Base-by-base conservation (phyloP, 1,140 invertebrate genomes). In the Oreohelix idahoensis region DNA sequence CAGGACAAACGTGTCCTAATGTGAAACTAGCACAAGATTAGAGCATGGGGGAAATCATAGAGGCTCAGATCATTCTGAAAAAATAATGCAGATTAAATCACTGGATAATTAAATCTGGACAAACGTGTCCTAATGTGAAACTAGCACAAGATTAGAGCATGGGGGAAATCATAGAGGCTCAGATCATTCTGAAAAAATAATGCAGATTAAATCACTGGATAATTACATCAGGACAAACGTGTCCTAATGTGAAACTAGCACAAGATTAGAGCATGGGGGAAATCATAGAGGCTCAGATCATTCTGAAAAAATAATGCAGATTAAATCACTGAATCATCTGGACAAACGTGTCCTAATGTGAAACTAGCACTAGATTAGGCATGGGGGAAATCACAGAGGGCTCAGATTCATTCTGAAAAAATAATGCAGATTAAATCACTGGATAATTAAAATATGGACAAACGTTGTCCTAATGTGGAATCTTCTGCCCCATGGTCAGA, bases 221-320 rank as follows among this genome's bases (percentile, higher is more conserved):
- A 17, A 8, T 49, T 8, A 49, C 45, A 49, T 11, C 45, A 49
- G 17, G 17, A 49, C 17, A 49, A 49, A 8, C 17, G 45, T 49
- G 10, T 8, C 45, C 17, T 8, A 49, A 8, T 49, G 95, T 94
- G 81, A 95, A 96, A 49, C 17, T 11, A 49, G 81, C 96, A 96
- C 97, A 97, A 98, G n/a, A 95, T 94, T 89, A 99, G 93, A 38
- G 96, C 95, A 90, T 95, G 95, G 32, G 97, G 97, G 70, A 96
- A 94, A 93, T 99, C 97, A 70, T 95, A 94, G 42, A 98, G 93
- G 45, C 94, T 95, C 36, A 98, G 94, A 89, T 96, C 96, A 87
- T 95, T 94, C 86, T 95, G 90, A 69, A 87, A 88, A 77, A 11
- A n/a, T 17, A 49, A 49, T 8, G 17, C 17, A 17, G 10, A 49